phyloP scores from a whole-genome alignment of 2,113 vertebrate genomes.

The Odocoileus hemionus region DNA sequence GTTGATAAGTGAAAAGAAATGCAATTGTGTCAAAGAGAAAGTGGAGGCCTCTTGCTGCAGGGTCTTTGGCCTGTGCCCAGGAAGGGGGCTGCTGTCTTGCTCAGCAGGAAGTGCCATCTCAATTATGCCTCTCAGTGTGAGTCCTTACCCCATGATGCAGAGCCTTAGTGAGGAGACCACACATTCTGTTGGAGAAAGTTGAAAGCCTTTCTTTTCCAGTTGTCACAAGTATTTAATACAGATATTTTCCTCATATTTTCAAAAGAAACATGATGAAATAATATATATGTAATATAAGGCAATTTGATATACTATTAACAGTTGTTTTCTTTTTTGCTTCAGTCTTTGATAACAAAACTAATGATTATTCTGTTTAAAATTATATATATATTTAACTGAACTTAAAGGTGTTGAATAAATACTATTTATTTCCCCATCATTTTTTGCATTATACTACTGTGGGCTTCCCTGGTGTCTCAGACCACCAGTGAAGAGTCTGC shows the following conservation, averaged over 20 bases:
- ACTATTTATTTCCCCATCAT: background rate
- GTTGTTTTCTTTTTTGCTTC: background rate
- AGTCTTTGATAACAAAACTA: background rate
- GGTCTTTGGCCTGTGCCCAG: background rate
- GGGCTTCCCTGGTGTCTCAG: background rate
- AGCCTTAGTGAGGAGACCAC: background rate
- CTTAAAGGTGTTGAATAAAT: background rate
- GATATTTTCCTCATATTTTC: background rate
- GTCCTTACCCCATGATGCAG: background rate
- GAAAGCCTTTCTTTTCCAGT: background rate
- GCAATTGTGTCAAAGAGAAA: background rate
- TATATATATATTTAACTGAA: background rate
- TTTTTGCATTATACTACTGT: background rate
- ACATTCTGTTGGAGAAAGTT: background rate
- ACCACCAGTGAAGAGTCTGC: background rate
- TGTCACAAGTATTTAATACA: background rate
- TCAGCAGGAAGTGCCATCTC: background rate
- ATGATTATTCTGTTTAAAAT: background rate
- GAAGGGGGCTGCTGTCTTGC: background rate
- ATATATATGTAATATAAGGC: background rate
- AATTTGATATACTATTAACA: background rate
- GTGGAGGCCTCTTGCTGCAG: background rate
- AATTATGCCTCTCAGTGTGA: background rate
- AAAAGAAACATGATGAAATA: background rate
- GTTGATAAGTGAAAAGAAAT: background rate